Evolutionary conservation across 2,888 invertebrate genomes (phyloP).

Genomic region (Acanthacorydalis orientalis): DNA sequence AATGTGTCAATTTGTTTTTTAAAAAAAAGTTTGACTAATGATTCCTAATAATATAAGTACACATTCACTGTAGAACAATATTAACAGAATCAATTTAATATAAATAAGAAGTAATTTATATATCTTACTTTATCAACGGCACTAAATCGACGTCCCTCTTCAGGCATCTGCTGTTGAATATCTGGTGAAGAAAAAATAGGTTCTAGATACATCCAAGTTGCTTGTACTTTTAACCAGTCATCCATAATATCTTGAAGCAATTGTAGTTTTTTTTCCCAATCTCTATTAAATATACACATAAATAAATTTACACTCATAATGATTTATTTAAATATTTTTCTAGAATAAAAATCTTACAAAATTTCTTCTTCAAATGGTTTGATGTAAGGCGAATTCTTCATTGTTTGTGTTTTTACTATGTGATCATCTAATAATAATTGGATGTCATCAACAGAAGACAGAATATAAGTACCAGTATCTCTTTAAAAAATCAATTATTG

Average conservation of each 20-base stretch:
- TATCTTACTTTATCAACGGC: conserved; percentile 73
- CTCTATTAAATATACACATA: background rate
- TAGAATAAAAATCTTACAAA: conserved; percentile 33
- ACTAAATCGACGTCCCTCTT: conserved; percentile 86
- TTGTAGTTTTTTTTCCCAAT: conserved; percentile 75
- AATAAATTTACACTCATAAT: background rate
- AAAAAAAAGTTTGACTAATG: no score
- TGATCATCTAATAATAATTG: conserved; percentile 88
- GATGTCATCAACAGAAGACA: conserved; percentile 85
- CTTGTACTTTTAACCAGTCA: conserved; percentile 88
- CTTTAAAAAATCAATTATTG: conserved; percentile 23
- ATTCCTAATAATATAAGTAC: no score
- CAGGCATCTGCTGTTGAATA: conserved; percentile 95
- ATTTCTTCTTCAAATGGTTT: conserved; percentile 84
- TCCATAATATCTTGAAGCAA: conserved; percentile 85
- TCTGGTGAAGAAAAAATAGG: conserved; percentile 95
- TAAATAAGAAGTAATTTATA: background rate
- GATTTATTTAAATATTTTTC: background rate
- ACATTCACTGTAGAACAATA: background rate
- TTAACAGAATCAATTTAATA: background rate
- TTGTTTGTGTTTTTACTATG: conserved; percentile 90
- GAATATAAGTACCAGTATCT: conserved; percentile 78
- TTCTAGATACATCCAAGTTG: conserved; percentile 93
- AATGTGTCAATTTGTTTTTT: no score
- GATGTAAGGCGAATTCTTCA: conserved; percentile 94